phyloP scores from a whole-genome alignment of 2,797 vertebrate genomes.

The Pantherophis vulpinus region DNA sequence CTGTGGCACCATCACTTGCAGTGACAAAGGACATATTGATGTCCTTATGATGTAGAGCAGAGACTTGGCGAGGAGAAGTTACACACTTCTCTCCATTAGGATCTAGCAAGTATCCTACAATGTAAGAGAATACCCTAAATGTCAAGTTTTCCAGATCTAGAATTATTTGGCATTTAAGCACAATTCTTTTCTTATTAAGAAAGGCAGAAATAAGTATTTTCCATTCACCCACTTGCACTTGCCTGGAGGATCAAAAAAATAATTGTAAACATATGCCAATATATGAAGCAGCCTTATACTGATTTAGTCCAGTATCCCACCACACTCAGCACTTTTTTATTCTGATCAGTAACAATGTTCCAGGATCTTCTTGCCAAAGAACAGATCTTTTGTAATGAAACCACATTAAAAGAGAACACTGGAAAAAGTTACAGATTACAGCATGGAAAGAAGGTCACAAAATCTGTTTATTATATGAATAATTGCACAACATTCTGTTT shows the following conservation, averaged over 20 bases:
- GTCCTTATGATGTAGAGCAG: slow-evolving; percentile 92
- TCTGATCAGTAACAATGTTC: background rate
- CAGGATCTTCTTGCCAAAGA: background rate
- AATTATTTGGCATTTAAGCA: background rate
- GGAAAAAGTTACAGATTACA: background rate
- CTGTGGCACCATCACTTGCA: slow-evolving; percentile 91
- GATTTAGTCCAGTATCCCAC: background rate
- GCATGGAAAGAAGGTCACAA: background rate
- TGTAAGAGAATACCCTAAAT: slow-evolving; percentile 23
- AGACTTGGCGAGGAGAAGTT: slow-evolving; percentile 88
- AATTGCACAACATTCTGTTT: background rate
- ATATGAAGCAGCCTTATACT: background rate
- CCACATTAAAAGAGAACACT: background rate
- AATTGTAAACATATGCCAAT: background rate
- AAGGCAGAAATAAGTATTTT: background rate
- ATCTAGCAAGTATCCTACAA: slow-evolving; percentile 89
- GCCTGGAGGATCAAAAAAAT: background rate
- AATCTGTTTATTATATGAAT: background rate
- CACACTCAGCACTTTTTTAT: background rate
- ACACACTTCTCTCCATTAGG: slow-evolving; percentile 93
- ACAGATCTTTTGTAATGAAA: background rate
- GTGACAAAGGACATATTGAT: slow-evolving; percentile 83
- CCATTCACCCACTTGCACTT: background rate
- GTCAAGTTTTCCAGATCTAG: slow-evolving; percentile 12
- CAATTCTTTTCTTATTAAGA: background rate